Conservation (phyloP, 1,140 invertebrate species). For the Drosophila bipectinata region DNA sequence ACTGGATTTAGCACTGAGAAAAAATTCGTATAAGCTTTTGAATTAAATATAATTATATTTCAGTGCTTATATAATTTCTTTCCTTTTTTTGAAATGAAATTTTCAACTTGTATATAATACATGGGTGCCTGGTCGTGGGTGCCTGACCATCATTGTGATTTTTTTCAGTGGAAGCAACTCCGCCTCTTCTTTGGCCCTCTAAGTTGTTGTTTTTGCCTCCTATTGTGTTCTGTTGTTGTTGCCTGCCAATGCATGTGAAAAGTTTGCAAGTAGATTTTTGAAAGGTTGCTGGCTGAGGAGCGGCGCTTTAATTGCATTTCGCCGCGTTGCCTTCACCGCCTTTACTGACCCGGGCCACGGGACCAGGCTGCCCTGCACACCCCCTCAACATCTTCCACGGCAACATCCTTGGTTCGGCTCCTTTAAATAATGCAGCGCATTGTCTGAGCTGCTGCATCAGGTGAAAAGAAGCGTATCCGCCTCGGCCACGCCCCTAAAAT, state of each 20-base stretch:
- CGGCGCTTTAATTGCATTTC: conserved; percentile 77
- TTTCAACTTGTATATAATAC: no score
- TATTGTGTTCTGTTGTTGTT: conserved; percentile 33
- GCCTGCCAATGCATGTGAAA: conserved; percentile 71
- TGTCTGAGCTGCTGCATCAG: conserved; percentile 53
- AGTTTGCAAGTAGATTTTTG: conserved; percentile 76
- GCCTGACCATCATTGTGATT: no score
- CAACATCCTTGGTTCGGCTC: conserved; percentile 10
- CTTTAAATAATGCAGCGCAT: conserved; percentile 79
- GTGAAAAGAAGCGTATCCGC: conserved; percentile 11
- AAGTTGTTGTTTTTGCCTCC: conserved; percentile 1
- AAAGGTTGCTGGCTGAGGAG: conserved; percentile 60
- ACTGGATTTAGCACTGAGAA: not conserved
- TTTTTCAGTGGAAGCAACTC: no score
- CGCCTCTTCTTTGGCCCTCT: conserved; percentile 7
- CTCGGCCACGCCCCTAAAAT: conserved; percentile 37
- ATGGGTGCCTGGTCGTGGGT: no score
- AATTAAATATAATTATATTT: no score
- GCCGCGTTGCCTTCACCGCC: conserved; percentile 41
- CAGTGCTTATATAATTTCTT: no score
- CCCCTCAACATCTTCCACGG: not conserved
- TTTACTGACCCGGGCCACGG: conserved; percentile 3
- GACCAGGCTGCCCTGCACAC: not conserved
- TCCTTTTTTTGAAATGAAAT: no score
- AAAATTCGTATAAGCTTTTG: not conserved